Base-by-base conservation (phyloP, 2,888 invertebrate species). In the Gymnosoma rotundatum region DNA sequence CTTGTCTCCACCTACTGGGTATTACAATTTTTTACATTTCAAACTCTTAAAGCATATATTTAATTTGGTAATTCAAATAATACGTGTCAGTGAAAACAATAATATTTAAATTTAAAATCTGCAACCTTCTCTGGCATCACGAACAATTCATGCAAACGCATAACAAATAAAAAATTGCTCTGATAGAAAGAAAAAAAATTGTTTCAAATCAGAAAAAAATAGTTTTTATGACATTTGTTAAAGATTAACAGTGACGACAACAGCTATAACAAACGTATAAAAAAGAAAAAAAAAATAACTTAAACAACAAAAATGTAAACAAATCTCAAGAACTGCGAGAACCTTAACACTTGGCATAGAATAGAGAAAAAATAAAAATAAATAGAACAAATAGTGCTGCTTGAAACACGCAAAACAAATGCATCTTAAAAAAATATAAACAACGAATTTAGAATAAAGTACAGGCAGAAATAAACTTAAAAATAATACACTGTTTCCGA, bases 281-380 rank as follows among this genome's bases (percentile, higher is more conserved):
- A 82, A 86, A 32, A 7, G 8, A 32, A 32, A 8, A 32, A 5
- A 86, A 87, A 89, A 84, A 50, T 52, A 42, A 67, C 81, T 64
- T 18, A 25, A 86, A 73, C 84, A 87, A 88, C 82, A 85, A 84
- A 87, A 89, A 86, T 72, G 63, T 61, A 64, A 75, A 70, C 78
- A 88, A 87, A 82, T 89, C 88, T 85, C 88, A 88, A 89, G 87
- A 88, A 89, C 88, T 88, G 85, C 82, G 82, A 75, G 78, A 83
- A 83, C 74, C 70, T 81, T 86, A 80, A 86, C 78, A 81, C 83
- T 83, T 83, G 83, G 56, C 83, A 80, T 69, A 60, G 61, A 61
- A 25, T 50, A 64, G 50, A 20, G 18, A 21, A 16, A 58, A 60
- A 70, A 78, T 20, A 18, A 48, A 78, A 78, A 74, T 36, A 69